Conservation (phyloP, 2,797 vertebrate species). For the Cuniculus paca region DNA sequence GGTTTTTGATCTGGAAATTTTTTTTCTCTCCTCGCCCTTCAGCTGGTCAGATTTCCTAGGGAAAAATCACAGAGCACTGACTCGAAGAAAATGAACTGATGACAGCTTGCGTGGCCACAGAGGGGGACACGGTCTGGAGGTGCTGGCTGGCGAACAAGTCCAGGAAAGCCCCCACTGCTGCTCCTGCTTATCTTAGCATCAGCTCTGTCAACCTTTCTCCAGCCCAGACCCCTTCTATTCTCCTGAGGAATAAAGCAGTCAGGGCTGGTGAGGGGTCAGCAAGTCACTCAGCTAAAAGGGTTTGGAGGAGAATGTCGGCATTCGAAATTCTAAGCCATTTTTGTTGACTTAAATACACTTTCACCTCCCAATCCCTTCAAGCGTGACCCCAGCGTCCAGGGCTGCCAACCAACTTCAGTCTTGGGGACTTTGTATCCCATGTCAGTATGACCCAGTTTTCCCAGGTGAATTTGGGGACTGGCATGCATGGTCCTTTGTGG, state of each 20-base stretch:
- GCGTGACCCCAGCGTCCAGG: rapidly evolving
- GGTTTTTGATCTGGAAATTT: not conserved
- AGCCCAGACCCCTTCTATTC: not conserved
- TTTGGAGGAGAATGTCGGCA: not conserved
- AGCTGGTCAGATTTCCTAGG: not conserved
- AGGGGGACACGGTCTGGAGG: not conserved
- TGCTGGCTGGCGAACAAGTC: too few species aligned
- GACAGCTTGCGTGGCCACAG: too few species aligned
- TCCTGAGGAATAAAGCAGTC: not conserved
- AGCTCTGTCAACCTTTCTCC: not conserved
- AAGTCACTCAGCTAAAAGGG: not conserved
- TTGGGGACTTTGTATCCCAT: rapidly evolving
- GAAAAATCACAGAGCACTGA: not conserved
- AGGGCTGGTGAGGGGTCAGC: not conserved
- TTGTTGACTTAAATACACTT: not conserved
- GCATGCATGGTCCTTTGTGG: not conserved
- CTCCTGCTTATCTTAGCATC: not conserved
- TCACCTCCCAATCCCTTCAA: too few species aligned
- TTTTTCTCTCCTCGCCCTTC: not conserved
- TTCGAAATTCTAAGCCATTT: not conserved
- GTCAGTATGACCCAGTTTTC: not conserved
- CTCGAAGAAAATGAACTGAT: rapidly evolving
- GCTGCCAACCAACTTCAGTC: not conserved
- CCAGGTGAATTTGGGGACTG: not conserved
- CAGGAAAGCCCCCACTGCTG: not conserved